These are phyloP conservation scores for Eleutherodactylus coqui DNA, from an alignment of 2,797 vertebrate genomes.

Conservation along the genomic window DNA sequence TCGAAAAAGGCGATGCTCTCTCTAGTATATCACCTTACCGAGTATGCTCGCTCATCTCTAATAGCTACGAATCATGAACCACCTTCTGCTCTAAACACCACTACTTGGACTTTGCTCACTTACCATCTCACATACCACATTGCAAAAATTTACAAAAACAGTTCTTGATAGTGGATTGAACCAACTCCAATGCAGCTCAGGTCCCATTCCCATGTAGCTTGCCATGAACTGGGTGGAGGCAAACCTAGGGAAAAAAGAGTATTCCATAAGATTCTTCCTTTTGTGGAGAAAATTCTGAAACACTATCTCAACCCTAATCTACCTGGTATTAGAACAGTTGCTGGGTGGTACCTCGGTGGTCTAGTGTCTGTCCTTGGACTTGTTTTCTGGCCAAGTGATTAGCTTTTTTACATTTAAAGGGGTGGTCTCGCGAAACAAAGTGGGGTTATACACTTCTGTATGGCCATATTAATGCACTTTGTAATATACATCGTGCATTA, in stretches of 20 bases:
- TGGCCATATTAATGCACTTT: no score
- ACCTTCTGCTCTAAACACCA: neutral
- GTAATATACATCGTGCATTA: no score
- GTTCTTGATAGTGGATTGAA: neutral
- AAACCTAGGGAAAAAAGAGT: neutral
- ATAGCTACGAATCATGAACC: neutral
- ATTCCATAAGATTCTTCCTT: neutral
- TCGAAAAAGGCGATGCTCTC: no score
- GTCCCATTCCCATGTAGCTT: neutral
- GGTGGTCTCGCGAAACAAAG: neutral
- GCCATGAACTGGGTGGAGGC: neutral
- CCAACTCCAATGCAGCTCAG: neutral
- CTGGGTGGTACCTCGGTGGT: neutral
- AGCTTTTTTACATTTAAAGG: neutral
- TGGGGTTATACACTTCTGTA: no score
- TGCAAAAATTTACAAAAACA: neutral
- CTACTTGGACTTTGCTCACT: neutral
- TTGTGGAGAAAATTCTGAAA: neutral
- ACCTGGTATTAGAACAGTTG: neutral
- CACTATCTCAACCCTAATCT: neutral
- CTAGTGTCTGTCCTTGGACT: neutral
- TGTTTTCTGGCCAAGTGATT: neutral
- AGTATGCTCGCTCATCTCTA: no score
- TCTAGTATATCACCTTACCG: no score
- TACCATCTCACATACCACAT: neutral